phyloP scores from a whole-genome alignment of 1,140 invertebrate genomes.

The Bicyclus anynana region DNA sequence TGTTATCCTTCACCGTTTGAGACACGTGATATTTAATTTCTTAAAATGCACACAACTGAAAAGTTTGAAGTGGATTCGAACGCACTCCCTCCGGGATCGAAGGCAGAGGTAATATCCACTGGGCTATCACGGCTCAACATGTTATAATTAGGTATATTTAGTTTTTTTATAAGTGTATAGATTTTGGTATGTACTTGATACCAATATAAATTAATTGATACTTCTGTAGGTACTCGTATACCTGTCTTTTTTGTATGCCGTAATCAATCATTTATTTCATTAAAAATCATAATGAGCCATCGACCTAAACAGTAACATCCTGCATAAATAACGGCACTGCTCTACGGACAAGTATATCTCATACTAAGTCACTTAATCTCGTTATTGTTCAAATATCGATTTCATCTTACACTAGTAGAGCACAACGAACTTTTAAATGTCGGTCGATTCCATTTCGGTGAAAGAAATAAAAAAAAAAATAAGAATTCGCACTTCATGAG shows the following conservation, averaged over 20 bases:
- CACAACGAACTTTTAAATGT: conserved; percentile 16
- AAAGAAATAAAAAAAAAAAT: conserved; percentile 27
- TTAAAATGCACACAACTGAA: no score
- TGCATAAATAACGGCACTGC: neutral
- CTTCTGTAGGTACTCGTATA: no score
- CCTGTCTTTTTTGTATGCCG: neutral
- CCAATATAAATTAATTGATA: no score
- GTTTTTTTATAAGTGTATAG: no score
- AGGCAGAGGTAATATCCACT: no score
- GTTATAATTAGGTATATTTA: neutral
- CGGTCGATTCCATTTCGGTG: conserved; percentile 11
- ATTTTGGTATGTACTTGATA: no score
- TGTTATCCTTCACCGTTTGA: no score
- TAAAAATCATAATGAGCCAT: neutral
- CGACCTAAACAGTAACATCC: neutral
- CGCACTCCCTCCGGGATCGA: no score
- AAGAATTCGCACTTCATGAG: conserved; percentile 25
- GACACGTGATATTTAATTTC: no score
- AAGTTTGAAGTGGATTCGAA: no score
- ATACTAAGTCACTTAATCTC: neutral
- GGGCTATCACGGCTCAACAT: no score
- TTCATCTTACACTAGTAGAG: neutral
- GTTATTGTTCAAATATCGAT: conserved; percentile 5
- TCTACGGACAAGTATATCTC: neutral
- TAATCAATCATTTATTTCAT: neutral